phyloP scores from a whole-genome alignment of 2,888 invertebrate species.

The Hetaerina titia region DNA sequence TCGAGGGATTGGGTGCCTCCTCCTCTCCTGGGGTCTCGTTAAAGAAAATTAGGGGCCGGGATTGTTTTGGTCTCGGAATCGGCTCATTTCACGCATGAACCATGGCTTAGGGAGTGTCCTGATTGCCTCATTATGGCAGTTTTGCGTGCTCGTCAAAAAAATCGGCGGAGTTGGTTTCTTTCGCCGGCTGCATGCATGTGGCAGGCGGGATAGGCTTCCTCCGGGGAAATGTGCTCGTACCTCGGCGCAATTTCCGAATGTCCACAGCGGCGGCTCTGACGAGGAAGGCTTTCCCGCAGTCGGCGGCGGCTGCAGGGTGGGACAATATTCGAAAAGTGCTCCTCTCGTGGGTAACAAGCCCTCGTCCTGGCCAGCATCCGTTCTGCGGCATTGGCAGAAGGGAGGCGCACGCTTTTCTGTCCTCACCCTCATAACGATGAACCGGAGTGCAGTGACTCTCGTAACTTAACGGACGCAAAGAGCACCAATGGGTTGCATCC shows the following conservation, averaged over 20 bases:
- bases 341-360: neutral
- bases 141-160: neutral
- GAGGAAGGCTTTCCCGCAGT: neutral
- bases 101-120: neutral
- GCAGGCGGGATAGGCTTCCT: neutral
- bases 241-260: neutral
- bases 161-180: neutral
- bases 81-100: constrained; percentile 7
- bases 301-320: neutral
- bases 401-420: neutral
- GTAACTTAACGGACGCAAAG: too few species aligned
- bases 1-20: neutral
- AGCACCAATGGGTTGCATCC: too few species aligned
- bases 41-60: neutral
- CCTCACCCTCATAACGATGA: neutral
- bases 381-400: neutral
- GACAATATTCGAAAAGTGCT: neutral
- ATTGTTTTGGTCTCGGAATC: constrained; percentile 23
- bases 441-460: too few species aligned
- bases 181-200: neutral
- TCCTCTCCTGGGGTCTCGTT: neutral
- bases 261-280: neutral
- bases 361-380: neutral
- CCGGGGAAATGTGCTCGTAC: neutral
- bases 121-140: constrained; percentile 1